phyloP scores from a whole-genome alignment of 2,888 invertebrate species.

The Girardia tigrina region DNA sequence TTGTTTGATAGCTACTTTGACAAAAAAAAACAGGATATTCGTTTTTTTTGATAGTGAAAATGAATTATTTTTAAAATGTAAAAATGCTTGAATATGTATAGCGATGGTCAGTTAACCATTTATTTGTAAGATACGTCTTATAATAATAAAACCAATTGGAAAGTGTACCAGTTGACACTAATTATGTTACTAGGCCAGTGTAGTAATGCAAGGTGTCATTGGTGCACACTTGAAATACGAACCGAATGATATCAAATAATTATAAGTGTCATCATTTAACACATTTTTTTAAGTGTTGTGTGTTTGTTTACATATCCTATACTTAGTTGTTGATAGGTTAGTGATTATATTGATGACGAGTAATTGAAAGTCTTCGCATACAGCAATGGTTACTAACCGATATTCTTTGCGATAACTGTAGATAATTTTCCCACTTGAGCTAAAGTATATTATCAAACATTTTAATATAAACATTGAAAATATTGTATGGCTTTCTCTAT shows the following conservation, averaged over 20 bases:
- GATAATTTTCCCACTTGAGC: slow-evolving; percentile 14
- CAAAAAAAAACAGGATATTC: too few relatives aligned
- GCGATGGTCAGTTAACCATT: too few relatives aligned
- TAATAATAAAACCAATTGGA: slow-evolving; percentile 20
- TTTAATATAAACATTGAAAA: slow-evolving; percentile 15
- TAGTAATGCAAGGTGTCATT: slow-evolving; percentile 14
- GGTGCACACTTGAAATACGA: slow-evolving; percentile 15
- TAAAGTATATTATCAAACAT: slow-evolving; percentile 1
- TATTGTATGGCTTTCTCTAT: neutral
- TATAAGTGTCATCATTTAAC: slow-evolving; percentile 18
- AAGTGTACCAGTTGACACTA: slow-evolving; percentile 23
- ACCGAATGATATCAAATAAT: neutral
- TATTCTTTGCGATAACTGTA: neutral
- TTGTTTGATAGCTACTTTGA: slow-evolving; percentile 5
- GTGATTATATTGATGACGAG: neutral
- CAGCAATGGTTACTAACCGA: slow-evolving; percentile 9
- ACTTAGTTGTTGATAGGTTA: slow-evolving; percentile 6
- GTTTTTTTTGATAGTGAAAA: too few relatives aligned
- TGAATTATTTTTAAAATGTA: too few relatives aligned
- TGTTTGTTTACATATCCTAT: slow-evolving; percentile 23
- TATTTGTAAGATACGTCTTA: slow-evolving; percentile 5
- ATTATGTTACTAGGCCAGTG: slow-evolving; percentile 7
- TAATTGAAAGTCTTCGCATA: neutral
- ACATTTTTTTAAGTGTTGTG: slow-evolving; percentile 17
- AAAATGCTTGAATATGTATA: too few relatives aligned